Percentiles rank a stretch among this genome's conserved stretches.
Conservation (phyloP, 2,797 vertebrate genomes). For the Chiroxiphia lanceolata region DNA sequence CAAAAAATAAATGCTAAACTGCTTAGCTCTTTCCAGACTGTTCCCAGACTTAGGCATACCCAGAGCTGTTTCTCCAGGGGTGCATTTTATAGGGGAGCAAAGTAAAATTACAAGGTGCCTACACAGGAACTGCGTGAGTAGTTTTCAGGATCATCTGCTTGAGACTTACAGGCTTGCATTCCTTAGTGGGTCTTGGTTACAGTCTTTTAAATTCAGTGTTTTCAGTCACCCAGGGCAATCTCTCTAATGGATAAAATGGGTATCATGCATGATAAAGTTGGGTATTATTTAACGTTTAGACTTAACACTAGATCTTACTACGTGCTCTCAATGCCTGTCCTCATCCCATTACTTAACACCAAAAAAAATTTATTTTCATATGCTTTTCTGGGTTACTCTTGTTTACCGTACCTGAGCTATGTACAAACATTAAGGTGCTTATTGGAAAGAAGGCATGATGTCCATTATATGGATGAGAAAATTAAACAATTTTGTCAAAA, state of each 20-base stretch:
- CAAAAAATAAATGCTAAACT: neutral
- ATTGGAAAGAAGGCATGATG: neutral
- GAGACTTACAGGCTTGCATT: conserved; percentile 28
- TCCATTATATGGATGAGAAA: neutral
- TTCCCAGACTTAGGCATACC: neutral
- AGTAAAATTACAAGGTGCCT: neutral
- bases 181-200: neutral
- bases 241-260: neutral
- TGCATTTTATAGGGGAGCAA: neutral
- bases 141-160: neutral
- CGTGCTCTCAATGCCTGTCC: neutral
- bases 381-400: neutral
- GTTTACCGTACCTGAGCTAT: neutral
- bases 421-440: neutral
- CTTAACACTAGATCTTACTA: neutral
- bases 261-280: neutral
- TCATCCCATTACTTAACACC: neutral
- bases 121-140: neutral
- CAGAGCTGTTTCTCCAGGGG: neutral
- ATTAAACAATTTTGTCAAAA: neutral
- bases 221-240: neutral
- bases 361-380: neutral
- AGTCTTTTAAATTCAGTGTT: neutral
- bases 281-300: neutral
- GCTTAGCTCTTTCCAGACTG: neutral